These are phyloP conservation scores for Desmodus rotundus DNA, from an alignment of 2,113 vertebrate genomes.

Conservation along the genomic window DNA sequence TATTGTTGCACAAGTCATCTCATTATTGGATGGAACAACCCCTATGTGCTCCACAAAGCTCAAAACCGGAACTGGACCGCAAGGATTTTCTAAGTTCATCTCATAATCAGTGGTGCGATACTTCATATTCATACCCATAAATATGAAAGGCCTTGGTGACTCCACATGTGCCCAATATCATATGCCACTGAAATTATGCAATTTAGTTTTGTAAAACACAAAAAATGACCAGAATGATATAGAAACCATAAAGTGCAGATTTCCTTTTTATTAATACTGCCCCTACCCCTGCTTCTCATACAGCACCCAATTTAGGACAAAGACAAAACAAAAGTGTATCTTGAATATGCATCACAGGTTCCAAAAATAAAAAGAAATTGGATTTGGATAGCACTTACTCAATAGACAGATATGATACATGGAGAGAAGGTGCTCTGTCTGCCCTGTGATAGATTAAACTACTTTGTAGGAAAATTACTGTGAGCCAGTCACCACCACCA, in stretches of 20 bases:
- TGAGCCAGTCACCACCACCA: slow-evolving; percentile 95
- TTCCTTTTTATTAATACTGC: slow-evolving; percentile 68
- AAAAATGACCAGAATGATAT: slow-evolving; percentile 65
- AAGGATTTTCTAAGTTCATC: slow-evolving; percentile 58
- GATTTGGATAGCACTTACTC: slow-evolving; percentile 91
- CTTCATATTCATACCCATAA: slow-evolving; percentile 54
- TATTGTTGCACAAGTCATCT: slow-evolving; percentile 49
- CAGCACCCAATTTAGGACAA: slow-evolving; percentile 83
- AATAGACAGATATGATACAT: slow-evolving; percentile 98
- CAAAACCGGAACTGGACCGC: slow-evolving; percentile 43
- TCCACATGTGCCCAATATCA: slow-evolving; percentile 64
- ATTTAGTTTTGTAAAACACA: slow-evolving; percentile 52
- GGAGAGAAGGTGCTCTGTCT: slow-evolving; percentile 98
- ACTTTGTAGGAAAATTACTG: slow-evolving; percentile 99
- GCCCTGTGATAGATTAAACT: slow-evolving; percentile 99
- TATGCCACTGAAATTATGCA: slow-evolving; percentile 64
- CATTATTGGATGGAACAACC: slow-evolving; percentile 51
- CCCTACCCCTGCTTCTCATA: slow-evolving; percentile 55
- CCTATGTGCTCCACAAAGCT: slow-evolving; percentile 42
- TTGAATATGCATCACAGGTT: slow-evolving; percentile 90
- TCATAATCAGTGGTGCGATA: slow-evolving; percentile 52
- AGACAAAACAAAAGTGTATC: slow-evolving; percentile 86
- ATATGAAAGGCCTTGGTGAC: slow-evolving; percentile 6
- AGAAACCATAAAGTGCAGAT: slow-evolving; percentile 61
- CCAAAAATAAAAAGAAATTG: slow-evolving; percentile 91